These are phyloP conservation scores for Ptychobarbus kaznakovi DNA, from an alignment of 2,797 vertebrate genomes.

Conservation along the genomic window DNA sequence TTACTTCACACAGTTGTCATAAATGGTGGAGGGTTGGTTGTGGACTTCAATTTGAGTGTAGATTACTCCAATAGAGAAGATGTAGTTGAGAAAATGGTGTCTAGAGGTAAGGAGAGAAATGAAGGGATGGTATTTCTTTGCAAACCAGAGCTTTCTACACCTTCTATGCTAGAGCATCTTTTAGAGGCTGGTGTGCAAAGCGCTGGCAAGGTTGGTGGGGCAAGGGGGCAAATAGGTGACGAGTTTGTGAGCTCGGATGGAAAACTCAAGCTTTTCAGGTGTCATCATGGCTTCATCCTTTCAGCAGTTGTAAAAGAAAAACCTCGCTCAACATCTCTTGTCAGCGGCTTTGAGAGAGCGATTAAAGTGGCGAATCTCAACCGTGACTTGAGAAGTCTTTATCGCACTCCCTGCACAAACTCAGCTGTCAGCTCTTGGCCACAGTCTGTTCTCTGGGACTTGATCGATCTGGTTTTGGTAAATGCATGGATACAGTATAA, in stretches of 20 bases:
- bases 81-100: conserved; percentile 75
- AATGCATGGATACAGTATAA: conserved; percentile 81
- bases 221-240: conserved; percentile 78
- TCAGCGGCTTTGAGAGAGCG: conserved; percentile 76
- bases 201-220: conserved; percentile 79
- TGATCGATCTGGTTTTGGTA: conserved; percentile 78
- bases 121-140: conserved; percentile 79
- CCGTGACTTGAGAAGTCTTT: conserved; percentile 76
- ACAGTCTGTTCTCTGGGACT: conserved; percentile 81
- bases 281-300: conserved; percentile 80
- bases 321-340: conserved; percentile 69
- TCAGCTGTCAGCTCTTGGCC: conserved; percentile 74
- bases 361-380: conserved; percentile 75
- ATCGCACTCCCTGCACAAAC: conserved; percentile 73
- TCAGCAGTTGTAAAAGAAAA: conserved; percentile 75
- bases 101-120: conserved; percentile 59
- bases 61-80: conserved; percentile 74
- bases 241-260: conserved; percentile 83
- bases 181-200: conserved; percentile 76
- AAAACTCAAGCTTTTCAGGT: conserved; percentile 78
- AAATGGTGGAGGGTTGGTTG: conserved; percentile 73
- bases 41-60: conserved; percentile 74
- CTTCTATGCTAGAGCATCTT: conserved; percentile 79
- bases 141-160: conserved; percentile 82
- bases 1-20: conserved; percentile 76